Evolutionary conservation across 2,797 vertebrate species (phyloP).

Genomic region (Pipistrellus pipistrellus): DNA sequence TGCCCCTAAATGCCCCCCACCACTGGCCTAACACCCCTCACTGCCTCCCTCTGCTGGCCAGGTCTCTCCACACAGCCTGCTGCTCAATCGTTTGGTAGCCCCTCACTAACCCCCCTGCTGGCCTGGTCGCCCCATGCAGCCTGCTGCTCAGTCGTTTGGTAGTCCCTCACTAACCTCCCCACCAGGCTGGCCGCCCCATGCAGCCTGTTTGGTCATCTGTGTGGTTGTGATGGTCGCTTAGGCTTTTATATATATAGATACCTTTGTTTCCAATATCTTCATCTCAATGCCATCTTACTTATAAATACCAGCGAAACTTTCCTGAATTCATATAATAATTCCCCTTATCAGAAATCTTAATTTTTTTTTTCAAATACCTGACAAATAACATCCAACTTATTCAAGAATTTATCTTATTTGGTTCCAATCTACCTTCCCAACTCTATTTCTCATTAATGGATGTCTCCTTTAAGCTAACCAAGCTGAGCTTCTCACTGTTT

Average conservation of each 20-base stretch:
- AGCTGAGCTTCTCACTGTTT: neutral
- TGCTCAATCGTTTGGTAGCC: too few species aligned
- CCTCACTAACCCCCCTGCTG: too few species aligned
- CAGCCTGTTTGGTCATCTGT: too few species aligned
- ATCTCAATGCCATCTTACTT: neutral
- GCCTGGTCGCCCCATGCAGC: too few species aligned
- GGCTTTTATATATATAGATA: too few species aligned
- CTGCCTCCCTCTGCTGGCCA: too few species aligned
- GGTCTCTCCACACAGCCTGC: too few species aligned
- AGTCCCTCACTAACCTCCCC: too few species aligned
- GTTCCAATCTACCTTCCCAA: neutral
- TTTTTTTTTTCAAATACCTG: neutral
- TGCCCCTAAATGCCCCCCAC: too few species aligned
- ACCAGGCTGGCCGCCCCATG: accelerated
- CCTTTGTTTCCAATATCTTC: neutral
- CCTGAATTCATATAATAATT: neutral
- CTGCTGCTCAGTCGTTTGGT: too few species aligned
- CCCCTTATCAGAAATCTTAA: neutral
- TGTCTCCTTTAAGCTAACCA: neutral
- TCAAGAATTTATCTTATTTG: neutral
- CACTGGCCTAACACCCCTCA: too few species aligned
- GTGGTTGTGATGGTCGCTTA: too few species aligned
- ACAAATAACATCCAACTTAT: neutral
- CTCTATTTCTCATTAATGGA: neutral
- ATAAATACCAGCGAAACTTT: neutral